phyloP scores from a whole-genome alignment of 2,113 vertebrate species.

The Grantiella picta region DNA sequence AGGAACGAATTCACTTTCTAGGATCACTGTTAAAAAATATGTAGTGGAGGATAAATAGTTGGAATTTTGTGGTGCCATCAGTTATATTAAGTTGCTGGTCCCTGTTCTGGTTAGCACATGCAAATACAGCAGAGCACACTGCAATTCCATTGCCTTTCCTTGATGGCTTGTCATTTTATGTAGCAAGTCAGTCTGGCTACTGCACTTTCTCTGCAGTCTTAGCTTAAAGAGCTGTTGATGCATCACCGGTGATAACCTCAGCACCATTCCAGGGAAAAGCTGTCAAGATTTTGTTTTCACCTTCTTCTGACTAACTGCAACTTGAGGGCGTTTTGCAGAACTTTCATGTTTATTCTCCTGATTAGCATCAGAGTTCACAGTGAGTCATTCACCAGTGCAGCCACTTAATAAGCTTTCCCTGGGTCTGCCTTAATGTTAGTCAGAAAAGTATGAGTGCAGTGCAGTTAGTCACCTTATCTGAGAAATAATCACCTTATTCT shows the following conservation, averaged over 20 bases:
- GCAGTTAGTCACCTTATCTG: background rate
- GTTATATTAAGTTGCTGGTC: background rate
- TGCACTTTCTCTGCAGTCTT: background rate
- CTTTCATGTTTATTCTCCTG: background rate
- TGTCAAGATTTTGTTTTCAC: conserved; percentile 7
- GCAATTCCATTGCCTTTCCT: background rate
- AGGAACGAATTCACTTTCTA: background rate
- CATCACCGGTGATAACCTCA: background rate
- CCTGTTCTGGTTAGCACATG: background rate
- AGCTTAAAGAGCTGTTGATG: background rate
- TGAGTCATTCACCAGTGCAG: background rate
- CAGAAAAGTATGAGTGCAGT: background rate
- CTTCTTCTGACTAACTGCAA: background rate
- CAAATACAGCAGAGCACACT: background rate
- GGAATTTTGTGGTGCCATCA: background rate
- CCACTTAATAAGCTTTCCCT: background rate
- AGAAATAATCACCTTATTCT: background rate
- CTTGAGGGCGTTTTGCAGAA: background rate
- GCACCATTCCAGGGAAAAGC: background rate
- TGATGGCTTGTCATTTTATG: background rate
- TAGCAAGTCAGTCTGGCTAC: background rate
- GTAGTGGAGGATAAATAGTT: background rate
- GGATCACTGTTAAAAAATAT: background rate
- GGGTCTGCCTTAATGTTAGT: background rate
- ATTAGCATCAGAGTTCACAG: conserved; percentile 12